Base-by-base conservation (phyloP, 1,140 invertebrate species). In the Stenopsyche tienmushanensis region DNA sequence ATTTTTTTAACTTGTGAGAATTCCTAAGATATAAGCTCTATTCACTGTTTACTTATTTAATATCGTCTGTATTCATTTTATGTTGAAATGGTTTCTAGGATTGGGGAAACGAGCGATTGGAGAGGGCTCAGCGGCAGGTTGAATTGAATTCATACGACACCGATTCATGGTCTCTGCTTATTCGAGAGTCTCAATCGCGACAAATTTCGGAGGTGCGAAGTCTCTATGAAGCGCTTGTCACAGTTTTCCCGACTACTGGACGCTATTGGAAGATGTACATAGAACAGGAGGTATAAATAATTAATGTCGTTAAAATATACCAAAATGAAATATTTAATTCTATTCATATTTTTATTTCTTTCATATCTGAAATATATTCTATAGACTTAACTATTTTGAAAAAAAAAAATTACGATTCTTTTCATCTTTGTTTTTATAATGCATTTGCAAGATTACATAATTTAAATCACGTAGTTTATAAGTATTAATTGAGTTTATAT, bases 251-350 rank as follows among this genome's bases (percentile, higher is more conserved):
- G 3, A 97, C 94, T 29, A 92, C 94, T 42, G 97, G 96, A 1
- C 85, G 95, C 65, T 99, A 96, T 78, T 99, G 97, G 97, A 98
- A 98, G 82, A 93, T 97, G 69, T 99, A 98, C 80, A 99, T 99
- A 73, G 97, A 99, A 80, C 96, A 98, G 84, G 97, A 99, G 90
- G 92, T 95, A 82, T 3, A 41, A n/a, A n/a, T n/a, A n/a, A n/a
- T n/a, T 1, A 26, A 24, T 55, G 10, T n/a, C 18, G 10, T 8
- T n/a, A 23, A 34, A 34, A 34, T 34, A 34, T 34, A 34, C 29
- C 5, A 7, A 34, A 7, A 34, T 34, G 29, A n/a, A n/a, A n/a
- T 42, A 34, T 59, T 39, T 42, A 41, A 23, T 49, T 47, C 26
- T 49, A 13, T 24, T 49, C 29, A 34, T 34, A 13, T 5, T 34